Base-by-base conservation (phyloP, 1,140 invertebrate species). In the Pemphigus obesinymphae region DNA sequence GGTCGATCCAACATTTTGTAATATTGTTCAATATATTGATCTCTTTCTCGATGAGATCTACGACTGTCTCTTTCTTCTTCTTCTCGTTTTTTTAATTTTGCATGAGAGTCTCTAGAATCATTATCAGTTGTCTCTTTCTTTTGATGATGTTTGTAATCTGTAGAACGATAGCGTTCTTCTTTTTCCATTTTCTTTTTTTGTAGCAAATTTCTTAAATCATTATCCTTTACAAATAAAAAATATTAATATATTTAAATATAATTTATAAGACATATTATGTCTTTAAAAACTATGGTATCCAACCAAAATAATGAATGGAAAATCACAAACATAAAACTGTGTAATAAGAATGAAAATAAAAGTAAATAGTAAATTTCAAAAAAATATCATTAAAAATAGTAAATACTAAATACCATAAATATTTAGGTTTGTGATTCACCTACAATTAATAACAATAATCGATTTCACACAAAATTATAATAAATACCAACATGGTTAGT, bases 171-270 rank as follows among this genome's bases (percentile, higher is more conserved):
- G 7, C 55, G n/a, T 61, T 80, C 76, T 63, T 80, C 76, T 80
- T 80, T 80, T 61, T 58, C 76, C 55, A 80, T 10, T 45, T 80
- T 80, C 26, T 80, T 80, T 63, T 80, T 80, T 80, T 80, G 76
- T 45, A 80, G 63, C 17, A 80, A 45, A 80, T 80, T 80, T 80
- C 76, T 80, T 17, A 80, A 80, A 80, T 80, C 76, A 80, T 80
- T 80, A 45, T 80, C 76, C 76, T 80, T 61, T 63, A 63, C 8
- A 80, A 80, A 63, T 63, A 29, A 29, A 73, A 31, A 63, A 78
- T 61, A 8, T n/a, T 26, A 2, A 29, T 29, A 43, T 2, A 61
- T 3, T 43, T 58, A 61, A 20, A 80, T 43, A 31, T 40, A 58
- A n/a, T n/a, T n/a, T n/a, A n/a, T n/a, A n/a, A n/a, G n/a, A n/a